phyloP scores from a whole-genome alignment of 2,888 invertebrate genomes.

The Macrosoma leucophasiata region DNA sequence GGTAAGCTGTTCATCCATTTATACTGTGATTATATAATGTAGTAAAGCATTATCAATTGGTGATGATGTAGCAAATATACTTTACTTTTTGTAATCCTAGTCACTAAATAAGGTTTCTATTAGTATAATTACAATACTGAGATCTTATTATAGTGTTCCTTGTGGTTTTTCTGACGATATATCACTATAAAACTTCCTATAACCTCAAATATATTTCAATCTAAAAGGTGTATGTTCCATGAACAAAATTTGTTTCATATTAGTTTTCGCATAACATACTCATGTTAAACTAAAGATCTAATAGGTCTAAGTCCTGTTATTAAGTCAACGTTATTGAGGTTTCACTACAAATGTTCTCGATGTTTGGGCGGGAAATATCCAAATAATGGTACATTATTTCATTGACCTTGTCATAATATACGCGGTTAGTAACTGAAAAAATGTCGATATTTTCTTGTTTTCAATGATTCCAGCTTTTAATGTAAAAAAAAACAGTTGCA shows the following conservation, averaged over 20 bases:
- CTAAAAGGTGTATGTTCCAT: too few species aligned
- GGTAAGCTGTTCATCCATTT: constrained; percentile 42
- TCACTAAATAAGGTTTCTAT: not conserved
- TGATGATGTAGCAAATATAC: not conserved
- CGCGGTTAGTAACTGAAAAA: not conserved
- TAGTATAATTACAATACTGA: not conserved
- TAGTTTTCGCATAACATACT: too few species aligned
- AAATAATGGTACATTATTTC: constrained; percentile 3
- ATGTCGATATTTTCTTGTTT: constrained; percentile 11
- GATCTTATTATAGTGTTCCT: not conserved
- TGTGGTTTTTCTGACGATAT: too few species aligned
- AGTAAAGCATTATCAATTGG: constrained; percentile 4
- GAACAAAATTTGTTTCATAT: too few species aligned
- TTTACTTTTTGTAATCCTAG: not conserved
- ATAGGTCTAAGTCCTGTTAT: too few species aligned
- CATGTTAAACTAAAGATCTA: too few species aligned
- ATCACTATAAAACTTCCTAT: too few species aligned
- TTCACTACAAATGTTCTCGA: too few species aligned
- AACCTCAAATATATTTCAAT: too few species aligned
- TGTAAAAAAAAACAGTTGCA: not conserved
- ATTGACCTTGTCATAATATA: too few species aligned
- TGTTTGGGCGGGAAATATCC: constrained; percentile 48
- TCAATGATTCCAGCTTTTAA: too few species aligned
- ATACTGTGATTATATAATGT: constrained; percentile 53
- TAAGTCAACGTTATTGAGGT: too few species aligned